Evolutionary conservation across 2,797 vertebrate species (phyloP), one percentile per base, ranked within the genome.

Genomic region (Parambassis ranga): DNA sequence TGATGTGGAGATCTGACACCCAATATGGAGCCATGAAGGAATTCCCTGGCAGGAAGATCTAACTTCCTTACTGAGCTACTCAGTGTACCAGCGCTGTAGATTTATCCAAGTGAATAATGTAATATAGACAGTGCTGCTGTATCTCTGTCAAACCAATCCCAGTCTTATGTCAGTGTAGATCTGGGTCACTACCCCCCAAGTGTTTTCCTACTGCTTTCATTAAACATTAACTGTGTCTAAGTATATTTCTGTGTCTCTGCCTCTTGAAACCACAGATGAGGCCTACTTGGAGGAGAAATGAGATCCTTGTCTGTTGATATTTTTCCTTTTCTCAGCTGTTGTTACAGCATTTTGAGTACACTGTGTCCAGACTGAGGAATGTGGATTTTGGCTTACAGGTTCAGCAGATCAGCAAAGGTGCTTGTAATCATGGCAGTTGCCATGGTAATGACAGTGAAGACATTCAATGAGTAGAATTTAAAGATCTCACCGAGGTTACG

Each of bases 401-500:
- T 55, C 14, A 32, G 10, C 4, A 24, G 14, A 30, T 9, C 7
- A 31, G 24, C 3, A 46, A 46, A 43, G 2, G n/a, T 18, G 10
- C 11, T 16, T 41, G 10, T 32, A 33, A 55, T 27, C 11, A n/a
- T 36, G 18, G 10, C 33, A 22, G 49, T 15, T 16, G 0, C 18
- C 42, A 18, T 19, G 42, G 42, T 32, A n/a, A 7, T 20, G 14
- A 22, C 9, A 6, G 27, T 0, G 37, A 18, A 27, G 11, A 35
- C 6, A 27, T 30, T 38, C 0, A 27, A 15, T 15, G 26, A 61
- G n/a, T 4, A 33, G 6, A 56, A 50, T 15, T 30, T n/a, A 35
- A 39, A 38, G 22, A 57, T 93, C 96, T 96, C 91, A 99, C 98
- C 75, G 96, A 96, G 76, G 95, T 98, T 76, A 99, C 97, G 57